Evolutionary conservation across 2,113 vertebrate species (phyloP), one percentile per base, ranked within the genome.

Genomic region (Corythoichthys intestinalis): DNA sequence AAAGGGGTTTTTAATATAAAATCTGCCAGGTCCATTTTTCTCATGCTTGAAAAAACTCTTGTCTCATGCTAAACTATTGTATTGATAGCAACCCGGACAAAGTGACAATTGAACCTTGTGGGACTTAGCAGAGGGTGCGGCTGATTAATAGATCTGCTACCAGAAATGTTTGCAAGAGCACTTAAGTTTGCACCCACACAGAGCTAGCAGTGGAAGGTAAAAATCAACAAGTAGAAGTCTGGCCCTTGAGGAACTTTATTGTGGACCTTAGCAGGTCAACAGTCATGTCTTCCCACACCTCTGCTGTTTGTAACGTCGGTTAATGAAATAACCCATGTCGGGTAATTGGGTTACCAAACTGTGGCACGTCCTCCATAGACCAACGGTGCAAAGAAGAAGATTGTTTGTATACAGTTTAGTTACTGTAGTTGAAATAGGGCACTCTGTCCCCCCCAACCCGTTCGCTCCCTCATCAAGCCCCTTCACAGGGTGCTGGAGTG

Each of bases 401-500:
- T 75, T 77, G 81, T 84, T 82, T 85, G 76, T 85, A 79, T 76
- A 64, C 8, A 6, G 2, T 56, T 56, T 56, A 1, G 11, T 28
- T 12, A 2, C 20, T 14, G 75, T 52, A 65, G 67, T 66, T 74
- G 77, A 85, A 83, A 75, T 66, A 63, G 83, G 84, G 75, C 71
- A 77, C 14, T 71, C 71, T 63, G 73, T 80, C 58, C 57, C 67
- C 46, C 72, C 67, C 14, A 35, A 66, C 67, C 60, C 73, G 28
- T 17, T 74, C 41, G 56, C 54, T 77, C 67, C 65, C 64, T 77
- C 39, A 76, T 39, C 54, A 53, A 52, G 69, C 75, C 73, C 54
- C 76, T 85, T 89, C 72, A 81, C 75, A 73, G 86, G 74, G 82
- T 68, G 66, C 77, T 80, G 73, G 73, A 83, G 79, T 86, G 85